Percentiles rank a stretch among this genome's conserved stretches.
These are phyloP conservation scores for Aphaenogaster ashmeadi DNA, from an alignment of 1,140 invertebrate genomes.

Conservation along the genomic window DNA sequence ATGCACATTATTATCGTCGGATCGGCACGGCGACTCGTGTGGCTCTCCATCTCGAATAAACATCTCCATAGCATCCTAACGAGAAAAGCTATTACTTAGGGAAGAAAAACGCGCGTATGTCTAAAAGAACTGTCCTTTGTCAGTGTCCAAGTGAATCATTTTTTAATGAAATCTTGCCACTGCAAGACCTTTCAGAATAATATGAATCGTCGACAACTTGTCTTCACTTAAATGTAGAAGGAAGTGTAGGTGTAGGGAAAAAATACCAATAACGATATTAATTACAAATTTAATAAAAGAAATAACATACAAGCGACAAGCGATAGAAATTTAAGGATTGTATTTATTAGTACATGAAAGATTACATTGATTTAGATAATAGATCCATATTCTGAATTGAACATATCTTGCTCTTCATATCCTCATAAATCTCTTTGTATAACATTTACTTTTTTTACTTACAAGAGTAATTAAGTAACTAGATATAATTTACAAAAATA, in stretches of 20 bases:
- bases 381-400: not conserved
- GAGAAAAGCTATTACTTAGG: not conserved
- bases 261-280: not conserved
- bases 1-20: slow-evolving; percentile 37
- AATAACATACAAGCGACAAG: not conserved
- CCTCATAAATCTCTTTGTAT: not conserved
- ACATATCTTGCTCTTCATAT: not conserved
- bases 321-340: not conserved
- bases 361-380: not conserved
- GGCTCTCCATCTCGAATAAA: slow-evolving; percentile 12
- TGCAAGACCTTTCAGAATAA: not conserved
- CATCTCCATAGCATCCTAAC: slow-evolving; percentile 23
- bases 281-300: not conserved
- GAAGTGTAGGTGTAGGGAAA: not conserved
- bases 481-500: not conserved
- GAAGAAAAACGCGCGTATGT: not conserved
- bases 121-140: not conserved
- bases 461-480: not conserved
- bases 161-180: not conserved
- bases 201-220: not conserved
- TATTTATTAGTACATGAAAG: slow-evolving; percentile 2
- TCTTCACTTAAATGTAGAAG: not conserved
- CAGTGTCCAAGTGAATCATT: not conserved
- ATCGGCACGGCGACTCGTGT: not conserved
- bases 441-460: slow-evolving; percentile 5